Evolutionary conservation across 2,888 invertebrate genomes (phyloP).

Genomic region (Cantharis rufa): DNA sequence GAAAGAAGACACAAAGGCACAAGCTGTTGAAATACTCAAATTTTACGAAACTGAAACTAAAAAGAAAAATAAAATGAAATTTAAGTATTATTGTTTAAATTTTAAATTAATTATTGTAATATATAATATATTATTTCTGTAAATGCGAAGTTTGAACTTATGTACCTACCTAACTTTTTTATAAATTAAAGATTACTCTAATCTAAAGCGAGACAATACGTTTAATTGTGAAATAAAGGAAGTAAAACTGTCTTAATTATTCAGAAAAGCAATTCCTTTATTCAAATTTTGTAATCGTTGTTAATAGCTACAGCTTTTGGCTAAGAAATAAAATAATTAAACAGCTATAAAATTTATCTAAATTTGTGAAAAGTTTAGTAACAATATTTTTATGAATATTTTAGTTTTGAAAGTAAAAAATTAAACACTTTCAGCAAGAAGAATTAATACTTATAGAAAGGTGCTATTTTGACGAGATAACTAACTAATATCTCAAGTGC

Average conservation of each 20-base stretch:
- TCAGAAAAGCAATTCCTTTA: neutral
- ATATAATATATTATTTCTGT: no score
- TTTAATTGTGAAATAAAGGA: neutral
- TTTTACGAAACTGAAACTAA: no score
- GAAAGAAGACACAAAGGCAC: no score
- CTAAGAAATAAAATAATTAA: neutral
- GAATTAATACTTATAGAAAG: neutral
- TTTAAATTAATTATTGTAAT: neutral
- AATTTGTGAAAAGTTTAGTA: neutral
- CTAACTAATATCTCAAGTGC: neutral
- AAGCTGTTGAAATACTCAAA: no score
- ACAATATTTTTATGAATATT: neutral
- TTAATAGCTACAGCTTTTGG: neutral
- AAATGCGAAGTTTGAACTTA: neutral
- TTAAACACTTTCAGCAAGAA: neutral
- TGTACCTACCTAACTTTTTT: neutral
- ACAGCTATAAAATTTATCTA: neutral
- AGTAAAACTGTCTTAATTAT: neutral
- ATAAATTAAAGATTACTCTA: neutral
- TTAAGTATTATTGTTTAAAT: no score
- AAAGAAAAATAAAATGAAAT: no score
- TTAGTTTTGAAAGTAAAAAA: neutral
- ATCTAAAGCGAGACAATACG: neutral
- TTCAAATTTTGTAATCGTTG: neutral
- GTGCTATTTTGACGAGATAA: neutral